A percentile compares a stretch with the other conserved stretches of the same genome.
Evolutionary conservation across 2,113 vertebrate genomes (phyloP).

Genomic region (Heptranchias perlo): DNA sequence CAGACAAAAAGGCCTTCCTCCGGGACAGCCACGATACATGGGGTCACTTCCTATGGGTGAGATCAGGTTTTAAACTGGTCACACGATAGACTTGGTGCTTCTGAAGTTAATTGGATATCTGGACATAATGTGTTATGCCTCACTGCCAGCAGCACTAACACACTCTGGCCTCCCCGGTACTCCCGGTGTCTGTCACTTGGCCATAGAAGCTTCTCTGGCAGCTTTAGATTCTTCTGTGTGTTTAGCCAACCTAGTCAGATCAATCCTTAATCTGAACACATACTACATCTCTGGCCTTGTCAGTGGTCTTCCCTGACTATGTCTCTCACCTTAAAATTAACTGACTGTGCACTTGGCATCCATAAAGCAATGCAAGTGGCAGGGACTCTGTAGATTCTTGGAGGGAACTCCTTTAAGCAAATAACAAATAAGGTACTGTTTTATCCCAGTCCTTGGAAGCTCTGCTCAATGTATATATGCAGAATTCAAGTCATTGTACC

Average conservation of each 20-base stretch:
- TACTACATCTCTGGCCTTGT: too few species aligned
- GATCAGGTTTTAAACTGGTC: background rate
- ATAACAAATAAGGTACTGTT: too few species aligned
- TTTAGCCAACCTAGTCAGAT: background rate
- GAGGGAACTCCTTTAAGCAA: too few species aligned
- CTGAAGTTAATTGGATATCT: background rate
- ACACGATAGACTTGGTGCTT: background rate
- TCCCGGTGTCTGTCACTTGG: background rate
- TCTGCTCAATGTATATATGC: too few species aligned
- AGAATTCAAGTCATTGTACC: background rate
- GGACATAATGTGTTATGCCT: background rate
- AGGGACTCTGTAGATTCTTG: too few species aligned
- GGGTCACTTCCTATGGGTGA: background rate
- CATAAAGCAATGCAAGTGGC: too few species aligned
- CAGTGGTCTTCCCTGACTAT: too few species aligned
- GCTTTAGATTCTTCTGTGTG: background rate
- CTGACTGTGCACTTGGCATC: too few species aligned
- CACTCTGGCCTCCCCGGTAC: background rate
- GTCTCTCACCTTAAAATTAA: too few species aligned
- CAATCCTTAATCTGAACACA: too few species aligned
- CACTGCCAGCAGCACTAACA: background rate
- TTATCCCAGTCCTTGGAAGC: too few species aligned
- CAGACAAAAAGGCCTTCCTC: background rate
- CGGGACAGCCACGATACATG: background rate
- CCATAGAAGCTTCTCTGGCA: background rate